Evolutionary conservation across 2,113 vertebrate genomes (phyloP).

Genomic region (Carassius auratus): DNA sequence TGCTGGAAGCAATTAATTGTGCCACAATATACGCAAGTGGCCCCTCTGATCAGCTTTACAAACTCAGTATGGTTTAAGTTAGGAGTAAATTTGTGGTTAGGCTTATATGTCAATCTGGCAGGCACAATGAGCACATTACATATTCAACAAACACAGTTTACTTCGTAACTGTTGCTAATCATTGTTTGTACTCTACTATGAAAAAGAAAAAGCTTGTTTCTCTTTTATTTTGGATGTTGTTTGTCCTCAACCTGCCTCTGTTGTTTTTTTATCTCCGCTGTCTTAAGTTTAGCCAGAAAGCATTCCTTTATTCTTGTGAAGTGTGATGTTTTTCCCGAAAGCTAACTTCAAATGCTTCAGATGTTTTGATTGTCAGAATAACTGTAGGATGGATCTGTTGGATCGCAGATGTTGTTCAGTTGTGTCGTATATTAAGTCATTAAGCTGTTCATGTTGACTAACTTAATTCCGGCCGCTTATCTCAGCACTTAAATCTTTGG

Average conservation of each 20-base stretch:
- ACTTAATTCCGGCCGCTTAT: conserved; percentile 3
- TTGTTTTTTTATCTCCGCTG: conserved; percentile 22
- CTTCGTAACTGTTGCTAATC: conserved; percentile 9
- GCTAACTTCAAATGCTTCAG: not conserved
- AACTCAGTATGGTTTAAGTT: conserved; percentile 17
- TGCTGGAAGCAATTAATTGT: conserved; percentile 6
- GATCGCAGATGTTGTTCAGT: not conserved
- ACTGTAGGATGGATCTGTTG: not conserved
- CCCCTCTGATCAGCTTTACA: conserved; percentile 16
- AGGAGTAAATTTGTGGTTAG: conserved; percentile 3
- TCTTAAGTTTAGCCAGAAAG: conserved; percentile 21
- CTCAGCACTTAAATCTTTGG: conserved; percentile 1
- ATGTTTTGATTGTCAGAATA: conserved; percentile 10
- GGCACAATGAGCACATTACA: not conserved
- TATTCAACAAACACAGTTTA: conserved; percentile 35
- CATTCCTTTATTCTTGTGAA: not conserved
- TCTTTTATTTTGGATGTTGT: conserved; percentile 31
- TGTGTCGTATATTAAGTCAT: not conserved
- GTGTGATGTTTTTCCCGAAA: conserved; percentile 13
- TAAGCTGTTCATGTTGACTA: not conserved
- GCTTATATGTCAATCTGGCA: conserved; percentile 24
- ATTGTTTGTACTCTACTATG: not conserved
- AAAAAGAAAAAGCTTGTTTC: conserved; percentile 16
- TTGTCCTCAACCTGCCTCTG: conserved; percentile 17
- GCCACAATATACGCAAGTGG: not conserved